Evolutionary conservation across 2,113 vertebrate genomes (phyloP), one percentile per base, ranked within the genome.

Genomic region (Cyprinus carpio): DNA sequence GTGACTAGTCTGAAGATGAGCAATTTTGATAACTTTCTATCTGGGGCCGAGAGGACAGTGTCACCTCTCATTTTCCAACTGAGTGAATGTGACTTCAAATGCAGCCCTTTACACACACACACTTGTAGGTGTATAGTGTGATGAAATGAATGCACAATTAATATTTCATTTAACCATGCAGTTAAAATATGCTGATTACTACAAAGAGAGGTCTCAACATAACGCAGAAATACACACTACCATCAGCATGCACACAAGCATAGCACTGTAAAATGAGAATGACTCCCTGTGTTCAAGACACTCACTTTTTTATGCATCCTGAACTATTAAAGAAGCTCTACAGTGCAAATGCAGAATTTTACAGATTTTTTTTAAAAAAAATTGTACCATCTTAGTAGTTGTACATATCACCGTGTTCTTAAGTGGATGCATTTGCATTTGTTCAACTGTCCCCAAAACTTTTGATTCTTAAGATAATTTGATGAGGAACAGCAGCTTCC

Each of bases 21-120:
- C 20, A 9, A 82, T 80, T 86, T 69, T 67, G 74, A 86, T 75
- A 79, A 54, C 60, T 62, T 67, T 86, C 69, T 74, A 79, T 87
- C 37, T 83, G 18, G 75, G 74, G 75, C 79, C 23, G 27, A 78
- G 40, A 86, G 54, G 18, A 67, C 54, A 6, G 15, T 85, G 85
- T 87, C 87, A 85, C 56, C 81, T 87, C 75, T 87, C 75, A 86
- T 87, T 84, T 87, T 83, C 72, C 43, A 60, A 85, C n/a, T 62
- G 62, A 84, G 74, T 84, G 29, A 83, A 74, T 13, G 29, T 58
- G 49, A 54, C 58, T 87, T 64, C 29, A 87, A 88, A 86, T 77
- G 29, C 80, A 84, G 29, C 10, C 49, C 79, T 87, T 85, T 88
- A 69, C 40, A 64, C 31, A 23, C 31, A 23, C 16, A 79, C 58